Evolutionary conservation across 1,140 invertebrate genomes (phyloP).

Genomic region (Euura lappo): DNA sequence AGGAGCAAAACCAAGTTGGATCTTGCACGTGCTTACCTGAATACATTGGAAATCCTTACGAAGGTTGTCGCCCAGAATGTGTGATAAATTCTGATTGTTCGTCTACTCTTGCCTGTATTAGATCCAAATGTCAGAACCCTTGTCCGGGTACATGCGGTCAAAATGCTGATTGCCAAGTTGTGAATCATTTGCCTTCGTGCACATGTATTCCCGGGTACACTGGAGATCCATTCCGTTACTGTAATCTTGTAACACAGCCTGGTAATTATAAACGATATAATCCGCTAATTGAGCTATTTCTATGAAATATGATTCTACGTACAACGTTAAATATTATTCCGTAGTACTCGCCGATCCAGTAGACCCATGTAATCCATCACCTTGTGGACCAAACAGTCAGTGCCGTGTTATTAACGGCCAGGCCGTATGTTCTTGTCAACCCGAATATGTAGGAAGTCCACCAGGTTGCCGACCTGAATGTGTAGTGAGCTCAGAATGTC

Average conservation of each 20-base stretch:
- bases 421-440: conserved; percentile 72
- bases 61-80: conserved; percentile 60
- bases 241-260: conserved; percentile 20
- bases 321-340: neutral
- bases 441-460: conserved; percentile 71
- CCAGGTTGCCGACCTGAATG: conserved; percentile 74
- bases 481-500: conserved; percentile 69
- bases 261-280: conserved; percentile 13
- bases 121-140: conserved; percentile 60
- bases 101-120: conserved; percentile 59
- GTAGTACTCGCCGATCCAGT: conserved; percentile 36
- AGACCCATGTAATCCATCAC: conserved; percentile 54
- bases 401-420: conserved; percentile 68
- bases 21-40: conserved; percentile 59
- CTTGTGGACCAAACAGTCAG: conserved; percentile 71
- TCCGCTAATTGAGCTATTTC: neutral
- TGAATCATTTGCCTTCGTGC: conserved; percentile 64
- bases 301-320: neutral
- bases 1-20: conserved; percentile 56
- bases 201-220: conserved; percentile 61
- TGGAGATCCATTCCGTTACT: conserved; percentile 59
- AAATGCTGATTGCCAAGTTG: conserved; percentile 64
- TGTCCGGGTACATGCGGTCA: conserved; percentile 63
- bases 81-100: conserved; percentile 58
- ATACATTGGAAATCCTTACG: conserved; percentile 57